Conservation (phyloP, 1,140 invertebrate genomes). For the Contarinia nasturtii region DNA sequence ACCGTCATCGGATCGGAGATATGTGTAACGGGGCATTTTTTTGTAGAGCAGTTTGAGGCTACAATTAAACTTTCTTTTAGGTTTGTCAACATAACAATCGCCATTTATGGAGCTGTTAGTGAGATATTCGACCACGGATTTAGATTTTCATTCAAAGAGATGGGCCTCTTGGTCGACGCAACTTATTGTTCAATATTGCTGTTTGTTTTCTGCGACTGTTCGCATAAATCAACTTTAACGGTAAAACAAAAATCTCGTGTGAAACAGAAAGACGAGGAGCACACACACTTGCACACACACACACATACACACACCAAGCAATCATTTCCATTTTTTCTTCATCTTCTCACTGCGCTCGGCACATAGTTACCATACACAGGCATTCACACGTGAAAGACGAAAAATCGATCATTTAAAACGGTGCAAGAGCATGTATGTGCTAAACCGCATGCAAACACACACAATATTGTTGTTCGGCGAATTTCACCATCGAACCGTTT, state of each 20-base stretch:
- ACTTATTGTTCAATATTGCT: slow-evolving; percentile 33
- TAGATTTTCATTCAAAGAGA: slow-evolving; percentile 36
- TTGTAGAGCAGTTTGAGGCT: not conserved
- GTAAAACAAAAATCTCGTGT: slow-evolving; percentile 14
- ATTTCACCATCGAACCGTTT: no score
- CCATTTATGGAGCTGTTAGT: slow-evolving; percentile 35
- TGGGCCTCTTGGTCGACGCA: slow-evolving; percentile 35
- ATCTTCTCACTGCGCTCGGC: no score
- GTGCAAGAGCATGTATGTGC: no score
- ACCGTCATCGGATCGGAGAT: not conserved
- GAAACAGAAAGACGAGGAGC: no score
- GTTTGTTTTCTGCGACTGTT: slow-evolving; percentile 37
- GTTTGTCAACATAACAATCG: slow-evolving; percentile 30
- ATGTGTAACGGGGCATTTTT: not conserved
- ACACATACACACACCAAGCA: no score
- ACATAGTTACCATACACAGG: no score
- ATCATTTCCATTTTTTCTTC: no score
- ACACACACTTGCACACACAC: no score
- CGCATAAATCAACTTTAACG: slow-evolving; percentile 33
- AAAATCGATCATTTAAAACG: no score
- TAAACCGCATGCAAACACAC: no score
- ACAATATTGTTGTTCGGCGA: no score
- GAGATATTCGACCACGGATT: slow-evolving; percentile 39
- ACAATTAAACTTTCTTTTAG: slow-evolving; percentile 11
- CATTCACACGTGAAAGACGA: no score